Evolutionary conservation across 2,113 vertebrate species (phyloP).

Genomic region (human (Homo sapiens)): GRCh38 chr12:106769001-106769500

Average conservation of each 20-base stretch:
- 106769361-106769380: slow-evolving; percentile 50
- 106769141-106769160: slow-evolving; percentile 9
- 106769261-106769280: slow-evolving; percentile 55
- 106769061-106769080: not conserved
- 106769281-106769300: slow-evolving; percentile 66
- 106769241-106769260: slow-evolving; percentile 67
- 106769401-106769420: slow-evolving; percentile 24
- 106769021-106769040: not conserved
- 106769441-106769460: slow-evolving; percentile 15
- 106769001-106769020: not conserved
- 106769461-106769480: not conserved
- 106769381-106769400: slow-evolving; percentile 15
- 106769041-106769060: slow-evolving; percentile 29
- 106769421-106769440: not conserved
- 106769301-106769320: slow-evolving; percentile 66
- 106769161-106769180: not conserved
- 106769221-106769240: slow-evolving; percentile 56
- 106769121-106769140: slow-evolving; percentile 41
- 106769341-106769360: slow-evolving; percentile 51
- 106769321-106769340: slow-evolving; percentile 60
- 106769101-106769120: slow-evolving; percentile 49
- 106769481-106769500: not conserved
- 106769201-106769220: slow-evolving; percentile 26
- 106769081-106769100: not conserved
- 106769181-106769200: slow-evolving; percentile 18